phyloP scores from a whole-genome alignment of 2,888 invertebrate genomes.

The Chrysina gloriosa region DNA sequence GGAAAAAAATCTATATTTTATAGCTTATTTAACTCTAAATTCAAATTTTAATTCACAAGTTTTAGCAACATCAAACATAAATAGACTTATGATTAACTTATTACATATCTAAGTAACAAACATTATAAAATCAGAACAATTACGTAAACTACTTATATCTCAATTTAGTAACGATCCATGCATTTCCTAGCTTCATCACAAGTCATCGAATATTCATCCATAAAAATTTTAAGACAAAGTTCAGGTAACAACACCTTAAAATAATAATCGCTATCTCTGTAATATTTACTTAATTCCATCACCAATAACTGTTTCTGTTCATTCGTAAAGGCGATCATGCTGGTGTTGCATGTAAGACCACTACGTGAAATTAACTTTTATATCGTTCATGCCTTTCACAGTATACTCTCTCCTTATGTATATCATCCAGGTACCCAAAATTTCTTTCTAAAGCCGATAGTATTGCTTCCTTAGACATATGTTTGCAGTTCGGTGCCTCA shows the following conservation, averaged over 20 bases:
- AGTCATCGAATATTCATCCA: slow-evolving; percentile 55
- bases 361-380: not conserved
- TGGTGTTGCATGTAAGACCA: slow-evolving; percentile 54
- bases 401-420: slow-evolving; percentile 40
- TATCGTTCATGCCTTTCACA: slow-evolving; percentile 45
- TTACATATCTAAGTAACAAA: too few relatives aligned
- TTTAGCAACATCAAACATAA: too few relatives aligned
- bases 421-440: slow-evolving; percentile 43
- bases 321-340: slow-evolving; percentile 54
- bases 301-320: slow-evolving; percentile 56
- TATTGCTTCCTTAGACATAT: slow-evolving; percentile 43
- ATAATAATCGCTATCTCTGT: slow-evolving; percentile 55
- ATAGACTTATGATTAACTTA: too few relatives aligned
- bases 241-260: slow-evolving; percentile 59
- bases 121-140: too few relatives aligned
- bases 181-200: slow-evolving; percentile 48
- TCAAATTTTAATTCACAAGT: too few relatives aligned
- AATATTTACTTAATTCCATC: slow-evolving; percentile 50
- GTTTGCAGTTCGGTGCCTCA: slow-evolving; percentile 44
- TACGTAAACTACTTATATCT: too few relatives aligned
- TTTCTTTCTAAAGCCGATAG: slow-evolving; percentile 42
- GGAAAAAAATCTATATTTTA: too few relatives aligned
- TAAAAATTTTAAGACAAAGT: slow-evolving; percentile 58
- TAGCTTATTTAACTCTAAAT: too few relatives aligned
- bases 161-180: not conserved